Percentiles rank a stretch among this genome's conserved stretches.
These are phyloP conservation scores for Drosophila kanekoi DNA, from an alignment of 2,888 invertebrate species.

Conservation along the genomic window DNA sequence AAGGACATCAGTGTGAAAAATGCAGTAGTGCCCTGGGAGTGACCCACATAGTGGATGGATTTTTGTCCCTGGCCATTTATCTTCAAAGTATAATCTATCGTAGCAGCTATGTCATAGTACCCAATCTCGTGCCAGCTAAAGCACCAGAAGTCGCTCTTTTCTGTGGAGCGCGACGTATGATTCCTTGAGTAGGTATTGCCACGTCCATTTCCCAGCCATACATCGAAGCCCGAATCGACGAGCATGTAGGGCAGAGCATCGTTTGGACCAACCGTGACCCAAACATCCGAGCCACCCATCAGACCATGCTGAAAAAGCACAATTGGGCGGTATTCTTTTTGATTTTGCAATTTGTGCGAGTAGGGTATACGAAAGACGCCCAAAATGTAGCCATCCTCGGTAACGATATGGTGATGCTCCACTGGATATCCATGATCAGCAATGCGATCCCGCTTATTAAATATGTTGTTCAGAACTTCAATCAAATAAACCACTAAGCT, in stretches of 20 bases:
- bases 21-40: constrained; percentile 81
- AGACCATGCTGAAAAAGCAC: constrained; percentile 86
- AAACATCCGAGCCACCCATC: constrained; percentile 73
- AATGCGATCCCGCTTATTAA: constrained; percentile 59
- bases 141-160: constrained; percentile 63
- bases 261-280: constrained; percentile 72
- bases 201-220: constrained; percentile 82
- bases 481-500: neutral
- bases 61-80: constrained; percentile 61
- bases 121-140: constrained; percentile 95
- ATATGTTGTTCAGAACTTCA: neutral
- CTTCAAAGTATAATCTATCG: constrained; percentile 72
- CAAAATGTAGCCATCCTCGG: constrained; percentile 77
- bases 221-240: constrained; percentile 81
- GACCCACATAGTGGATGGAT: constrained; percentile 79
- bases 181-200: constrained; percentile 71
- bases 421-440: constrained; percentile 87
- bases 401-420: constrained; percentile 87
- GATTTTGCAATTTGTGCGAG: constrained; percentile 65
- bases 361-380: constrained; percentile 78
- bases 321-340: constrained; percentile 57
- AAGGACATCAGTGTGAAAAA: constrained; percentile 73
- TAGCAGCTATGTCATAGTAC: constrained; percentile 85
- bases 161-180: constrained; percentile 36
- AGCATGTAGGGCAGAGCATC: constrained; percentile 70